Conservation (phyloP, 2,797 vertebrate genomes). For the Ammospiza maritima region DNA sequence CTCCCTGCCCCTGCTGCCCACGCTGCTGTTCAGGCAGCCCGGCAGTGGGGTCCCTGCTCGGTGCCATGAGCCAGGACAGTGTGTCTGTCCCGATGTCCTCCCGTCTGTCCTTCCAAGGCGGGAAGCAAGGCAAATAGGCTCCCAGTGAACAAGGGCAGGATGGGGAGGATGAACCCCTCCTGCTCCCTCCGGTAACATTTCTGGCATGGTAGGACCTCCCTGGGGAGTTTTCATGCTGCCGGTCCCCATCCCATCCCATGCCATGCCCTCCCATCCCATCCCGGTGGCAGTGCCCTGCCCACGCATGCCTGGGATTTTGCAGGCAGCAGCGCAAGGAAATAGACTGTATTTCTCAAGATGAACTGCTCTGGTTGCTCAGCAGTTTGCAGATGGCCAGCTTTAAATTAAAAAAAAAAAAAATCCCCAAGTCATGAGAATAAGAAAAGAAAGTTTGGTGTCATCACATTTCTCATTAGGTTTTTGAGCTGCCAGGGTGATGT, state of each 20-base stretch:
- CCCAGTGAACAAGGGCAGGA: fast-evolving
- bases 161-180: background rate
- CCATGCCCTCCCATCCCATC: background rate
- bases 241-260: background rate
- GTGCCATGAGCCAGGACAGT: background rate
- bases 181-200: fast-evolving
- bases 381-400: background rate
- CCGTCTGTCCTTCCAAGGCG: background rate
- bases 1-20: background rate
- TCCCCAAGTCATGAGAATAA: background rate
- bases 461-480: background rate
- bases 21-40: background rate
- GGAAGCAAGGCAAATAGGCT: background rate
- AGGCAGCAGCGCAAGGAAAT: background rate
- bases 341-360: background rate
- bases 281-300: no score
- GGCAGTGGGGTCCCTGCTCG: fast-evolving
- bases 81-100: background rate
- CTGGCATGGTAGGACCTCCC: fast-evolving
- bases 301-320: fast-evolving
- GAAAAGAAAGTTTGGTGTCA: background rate
- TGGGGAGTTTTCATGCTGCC: no score
- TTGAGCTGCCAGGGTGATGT: background rate
- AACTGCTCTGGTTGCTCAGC: background rate
- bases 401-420: background rate